phyloP scores from a whole-genome alignment of 1,140 invertebrate species.

The Procambarus virginalis region DNA sequence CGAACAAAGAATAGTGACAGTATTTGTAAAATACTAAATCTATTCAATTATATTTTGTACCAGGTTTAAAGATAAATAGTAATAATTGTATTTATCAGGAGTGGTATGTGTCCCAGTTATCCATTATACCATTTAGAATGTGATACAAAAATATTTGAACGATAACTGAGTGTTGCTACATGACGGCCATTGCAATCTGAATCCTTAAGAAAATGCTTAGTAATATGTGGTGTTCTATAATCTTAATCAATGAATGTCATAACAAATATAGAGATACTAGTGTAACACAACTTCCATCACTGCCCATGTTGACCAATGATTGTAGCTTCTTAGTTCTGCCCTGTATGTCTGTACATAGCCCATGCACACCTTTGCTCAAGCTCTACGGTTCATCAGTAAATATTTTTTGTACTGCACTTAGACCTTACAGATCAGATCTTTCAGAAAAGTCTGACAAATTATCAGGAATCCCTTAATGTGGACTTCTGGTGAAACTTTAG shows the following conservation, averaged over 20 bases:
- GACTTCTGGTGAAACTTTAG: not conserved
- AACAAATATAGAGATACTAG: not conserved
- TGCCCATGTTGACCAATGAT: not conserved
- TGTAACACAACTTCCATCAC: not conserved
- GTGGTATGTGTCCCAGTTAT: not conserved
- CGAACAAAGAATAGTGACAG: not conserved
- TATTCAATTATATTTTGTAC: not conserved
- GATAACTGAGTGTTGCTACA: not conserved
- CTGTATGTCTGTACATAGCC: not conserved
- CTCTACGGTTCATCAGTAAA: not conserved
- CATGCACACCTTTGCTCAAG: slow-evolving; percentile 4
- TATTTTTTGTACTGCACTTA: not conserved
- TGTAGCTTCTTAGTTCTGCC: not conserved
- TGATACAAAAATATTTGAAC: not conserved
- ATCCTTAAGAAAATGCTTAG: not conserved
- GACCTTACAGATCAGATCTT: not conserved
- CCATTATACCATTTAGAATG: not conserved
- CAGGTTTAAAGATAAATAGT: not conserved
- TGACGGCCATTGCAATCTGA: not conserved
- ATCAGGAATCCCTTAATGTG: not conserved
- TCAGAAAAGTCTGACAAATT: not conserved
- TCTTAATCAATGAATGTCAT: not conserved
- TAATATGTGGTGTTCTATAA: not conserved
- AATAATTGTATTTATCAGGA: not conserved
- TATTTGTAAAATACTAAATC: not conserved